Evolutionary conservation across 2,113 vertebrate genomes (phyloP).

Genomic region (Ceyx margarethae): DNA sequence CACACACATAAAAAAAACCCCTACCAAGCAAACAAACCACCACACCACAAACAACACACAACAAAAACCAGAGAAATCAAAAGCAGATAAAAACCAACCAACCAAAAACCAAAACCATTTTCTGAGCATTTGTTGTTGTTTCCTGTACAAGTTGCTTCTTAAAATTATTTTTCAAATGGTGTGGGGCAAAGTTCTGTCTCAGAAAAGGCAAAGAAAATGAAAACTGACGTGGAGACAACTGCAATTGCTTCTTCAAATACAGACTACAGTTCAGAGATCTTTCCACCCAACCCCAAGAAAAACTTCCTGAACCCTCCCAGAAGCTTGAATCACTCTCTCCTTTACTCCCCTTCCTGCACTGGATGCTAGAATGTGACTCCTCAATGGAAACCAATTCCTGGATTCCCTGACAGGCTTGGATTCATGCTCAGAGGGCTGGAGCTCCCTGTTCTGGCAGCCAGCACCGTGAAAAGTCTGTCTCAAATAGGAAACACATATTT

Average conservation of each 20-base stretch:
- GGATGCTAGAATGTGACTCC: not conserved
- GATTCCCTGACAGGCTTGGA: not conserved
- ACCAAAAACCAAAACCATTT: not conserved
- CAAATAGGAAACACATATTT: not conserved
- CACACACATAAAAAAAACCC: too few species aligned
- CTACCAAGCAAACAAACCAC: too few species aligned
- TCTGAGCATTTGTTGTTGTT: not conserved
- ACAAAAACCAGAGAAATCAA: rapidly evolving
- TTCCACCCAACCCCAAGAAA: not conserved
- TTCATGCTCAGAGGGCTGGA: not conserved
- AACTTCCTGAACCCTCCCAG: not conserved
- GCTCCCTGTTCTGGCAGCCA: not conserved
- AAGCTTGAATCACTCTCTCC: not conserved
- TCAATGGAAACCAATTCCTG: not conserved
- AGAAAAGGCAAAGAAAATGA: not conserved
- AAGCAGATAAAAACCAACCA: not conserved
- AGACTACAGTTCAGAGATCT: not conserved
- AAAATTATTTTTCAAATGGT: not conserved
- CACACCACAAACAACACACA: too few species aligned
- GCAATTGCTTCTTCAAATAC: not conserved
- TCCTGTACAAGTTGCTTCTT: not conserved
- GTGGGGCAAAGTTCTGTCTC: not conserved
- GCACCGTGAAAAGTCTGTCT: rapidly evolving
- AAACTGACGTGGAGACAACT: not conserved
- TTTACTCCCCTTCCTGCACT: not conserved